Conservation (phyloP, 2,888 invertebrate species). For the Operophtera brumata region DNA sequence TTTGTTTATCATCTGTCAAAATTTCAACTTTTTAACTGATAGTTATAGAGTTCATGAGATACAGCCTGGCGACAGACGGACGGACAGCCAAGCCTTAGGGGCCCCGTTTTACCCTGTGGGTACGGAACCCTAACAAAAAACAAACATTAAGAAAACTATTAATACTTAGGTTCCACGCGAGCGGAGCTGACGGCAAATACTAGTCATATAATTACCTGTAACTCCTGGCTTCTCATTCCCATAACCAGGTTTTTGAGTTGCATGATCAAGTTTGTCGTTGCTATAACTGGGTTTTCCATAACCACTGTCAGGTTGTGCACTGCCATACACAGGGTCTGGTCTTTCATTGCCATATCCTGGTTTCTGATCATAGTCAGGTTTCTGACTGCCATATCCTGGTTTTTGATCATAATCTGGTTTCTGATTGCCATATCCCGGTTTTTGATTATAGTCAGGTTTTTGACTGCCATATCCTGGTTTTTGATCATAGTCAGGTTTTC, state of each 20-base stretch:
- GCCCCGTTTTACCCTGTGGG: too few relatives aligned
- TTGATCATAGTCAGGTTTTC: slow-evolving; percentile 13
- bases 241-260: slow-evolving; percentile 14
- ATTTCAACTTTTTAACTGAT: too few relatives aligned
- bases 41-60: too few relatives aligned
- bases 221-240: slow-evolving; percentile 20
- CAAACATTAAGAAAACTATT: too few relatives aligned
- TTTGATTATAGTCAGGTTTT: slow-evolving; percentile 20
- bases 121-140: too few relatives aligned
- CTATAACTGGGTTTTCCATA: slow-evolving; percentile 17
- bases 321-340: slow-evolving; percentile 11
- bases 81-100: too few relatives aligned
- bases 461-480: slow-evolving; percentile 24
- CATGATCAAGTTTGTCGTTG: slow-evolving; percentile 3
- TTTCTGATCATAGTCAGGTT: slow-evolving; percentile 13
- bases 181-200: too few relatives aligned
- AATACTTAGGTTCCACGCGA: too few relatives aligned
- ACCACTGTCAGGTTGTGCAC: slow-evolving; percentile 14
- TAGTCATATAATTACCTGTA: slow-evolving; percentile 10
- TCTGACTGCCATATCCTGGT: slow-evolving; percentile 20
- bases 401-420: slow-evolving; percentile 14
- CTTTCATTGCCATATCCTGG: slow-evolving; percentile 17
- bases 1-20: too few relatives aligned
- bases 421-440: slow-evolving; percentile 20
- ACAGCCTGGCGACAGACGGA: too few relatives aligned